phyloP scores from a whole-genome alignment of 2,113 vertebrate species.

The Oophaga pumilio region DNA sequence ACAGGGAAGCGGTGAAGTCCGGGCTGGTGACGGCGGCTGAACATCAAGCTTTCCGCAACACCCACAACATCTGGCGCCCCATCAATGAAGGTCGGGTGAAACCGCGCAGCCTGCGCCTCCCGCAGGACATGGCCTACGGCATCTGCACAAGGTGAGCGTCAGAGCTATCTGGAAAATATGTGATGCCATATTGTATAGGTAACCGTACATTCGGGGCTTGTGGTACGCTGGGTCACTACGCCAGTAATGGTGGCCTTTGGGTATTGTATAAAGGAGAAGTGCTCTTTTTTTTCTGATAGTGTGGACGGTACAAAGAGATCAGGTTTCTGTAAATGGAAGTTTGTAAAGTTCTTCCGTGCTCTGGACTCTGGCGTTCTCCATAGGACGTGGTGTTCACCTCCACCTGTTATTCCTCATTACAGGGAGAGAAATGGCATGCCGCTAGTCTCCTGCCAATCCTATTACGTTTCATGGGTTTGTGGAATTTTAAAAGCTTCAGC shows the following conservation, averaged over 20 bases:
- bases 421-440: neutral
- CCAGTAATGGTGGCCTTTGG: neutral
- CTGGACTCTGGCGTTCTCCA: neutral
- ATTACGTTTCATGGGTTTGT: neutral
- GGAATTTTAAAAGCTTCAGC: neutral
- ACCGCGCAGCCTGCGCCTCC: conserved; percentile 42
- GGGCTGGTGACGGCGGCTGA: conserved; percentile 78
- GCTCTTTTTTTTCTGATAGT: neutral
- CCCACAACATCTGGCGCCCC: conserved; percentile 65
- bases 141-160: conserved; percentile 72
- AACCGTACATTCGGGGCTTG: neutral
- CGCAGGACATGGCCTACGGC: conserved; percentile 72
- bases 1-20: conserved; percentile 73
- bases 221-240: no score
- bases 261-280: neutral
- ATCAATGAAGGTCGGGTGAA: conserved; percentile 21
- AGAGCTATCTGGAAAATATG: neutral
- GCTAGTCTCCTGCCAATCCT: neutral
- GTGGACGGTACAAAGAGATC: neutral
- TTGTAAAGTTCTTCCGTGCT: neutral
- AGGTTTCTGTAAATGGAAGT: neutral
- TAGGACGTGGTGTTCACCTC: neutral
- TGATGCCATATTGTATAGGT: neutral
- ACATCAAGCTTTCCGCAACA: conserved; percentile 74
- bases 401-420: neutral